Evolutionary conservation across 2,797 vertebrate species (phyloP).

Genomic region (Clarias pachynema): DNA sequence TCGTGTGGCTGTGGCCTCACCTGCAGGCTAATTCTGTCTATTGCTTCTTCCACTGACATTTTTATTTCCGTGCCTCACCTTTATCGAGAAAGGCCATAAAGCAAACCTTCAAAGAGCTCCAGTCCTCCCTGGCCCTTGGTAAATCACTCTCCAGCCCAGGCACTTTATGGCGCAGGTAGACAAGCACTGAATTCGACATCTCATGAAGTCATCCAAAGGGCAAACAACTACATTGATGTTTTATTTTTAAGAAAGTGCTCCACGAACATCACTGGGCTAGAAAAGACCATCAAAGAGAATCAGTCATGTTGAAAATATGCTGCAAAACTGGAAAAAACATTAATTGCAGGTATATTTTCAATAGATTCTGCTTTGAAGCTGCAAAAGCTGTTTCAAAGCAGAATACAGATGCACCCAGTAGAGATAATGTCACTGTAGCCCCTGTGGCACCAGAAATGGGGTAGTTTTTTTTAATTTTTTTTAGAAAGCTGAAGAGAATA

Average conservation of each 20-base stretch:
- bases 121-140: conserved; percentile 36
- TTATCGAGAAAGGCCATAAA: conserved; percentile 62
- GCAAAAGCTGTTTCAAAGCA: not conserved
- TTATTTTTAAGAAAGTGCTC: conserved; percentile 13
- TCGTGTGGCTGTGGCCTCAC: conserved; percentile 51
- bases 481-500: not conserved
- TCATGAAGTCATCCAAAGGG: not conserved
- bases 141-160: conserved; percentile 43
- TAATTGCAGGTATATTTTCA: not conserved
- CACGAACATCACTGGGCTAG: not conserved
- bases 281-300: conserved; percentile 7
- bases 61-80: conserved; percentile 61
- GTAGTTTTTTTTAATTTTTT: not conserved
- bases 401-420: not conserved
- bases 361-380: conserved; percentile 1
- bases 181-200: not conserved
- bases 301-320: not conserved
- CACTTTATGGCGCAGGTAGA: conserved; percentile 34
- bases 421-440: conserved; percentile 11
- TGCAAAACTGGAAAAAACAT: not conserved
- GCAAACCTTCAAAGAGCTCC: conserved; percentile 48
- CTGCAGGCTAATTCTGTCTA: conserved; percentile 61
- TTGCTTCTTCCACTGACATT: conserved; percentile 63
- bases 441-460: not conserved
- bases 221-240: not conserved